These are phyloP conservation scores for Araneus ventricosus DNA, from an alignment of 1,140 invertebrate species.

Conservation along the genomic window DNA sequence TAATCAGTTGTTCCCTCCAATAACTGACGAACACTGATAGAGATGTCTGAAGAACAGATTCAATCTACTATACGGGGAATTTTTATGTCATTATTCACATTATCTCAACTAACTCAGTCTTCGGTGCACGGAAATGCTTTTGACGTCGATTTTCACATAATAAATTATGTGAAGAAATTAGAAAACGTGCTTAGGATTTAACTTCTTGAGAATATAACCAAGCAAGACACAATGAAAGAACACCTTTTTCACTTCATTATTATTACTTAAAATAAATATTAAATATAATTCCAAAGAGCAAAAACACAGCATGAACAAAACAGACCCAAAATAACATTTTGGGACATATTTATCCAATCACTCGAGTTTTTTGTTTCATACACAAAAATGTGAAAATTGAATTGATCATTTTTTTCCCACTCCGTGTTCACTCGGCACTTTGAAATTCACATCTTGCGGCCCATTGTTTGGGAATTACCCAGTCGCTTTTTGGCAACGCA, in stretches of 20 bases:
- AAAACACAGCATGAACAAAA: not conserved
- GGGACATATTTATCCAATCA: not conserved
- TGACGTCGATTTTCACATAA: no score
- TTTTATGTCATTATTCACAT: no score
- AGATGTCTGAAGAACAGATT: no score
- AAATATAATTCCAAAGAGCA: not conserved
- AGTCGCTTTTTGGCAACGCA: slow-evolving; percentile 29
- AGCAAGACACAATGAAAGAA: not conserved
- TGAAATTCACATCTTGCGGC: not conserved
- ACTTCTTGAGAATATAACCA: no score
- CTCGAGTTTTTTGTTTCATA: not conserved
- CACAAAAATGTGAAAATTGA: slow-evolving; percentile 19
- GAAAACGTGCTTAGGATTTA: no score
- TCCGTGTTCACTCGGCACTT: not conserved
- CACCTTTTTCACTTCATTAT: not conserved
- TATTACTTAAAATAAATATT: not conserved
- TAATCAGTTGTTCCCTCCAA: no score
- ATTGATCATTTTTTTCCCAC: not conserved
- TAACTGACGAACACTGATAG: no score
- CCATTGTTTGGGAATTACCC: slow-evolving; percentile 5
- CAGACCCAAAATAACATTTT: not conserved
- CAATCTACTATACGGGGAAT: no score
- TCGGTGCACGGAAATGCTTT: no score
- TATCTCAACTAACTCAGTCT: no score
- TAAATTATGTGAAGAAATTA: no score